Base-by-base conservation (phyloP, 2,113 vertebrate genomes). In the Haemorhous mexicanus region DNA sequence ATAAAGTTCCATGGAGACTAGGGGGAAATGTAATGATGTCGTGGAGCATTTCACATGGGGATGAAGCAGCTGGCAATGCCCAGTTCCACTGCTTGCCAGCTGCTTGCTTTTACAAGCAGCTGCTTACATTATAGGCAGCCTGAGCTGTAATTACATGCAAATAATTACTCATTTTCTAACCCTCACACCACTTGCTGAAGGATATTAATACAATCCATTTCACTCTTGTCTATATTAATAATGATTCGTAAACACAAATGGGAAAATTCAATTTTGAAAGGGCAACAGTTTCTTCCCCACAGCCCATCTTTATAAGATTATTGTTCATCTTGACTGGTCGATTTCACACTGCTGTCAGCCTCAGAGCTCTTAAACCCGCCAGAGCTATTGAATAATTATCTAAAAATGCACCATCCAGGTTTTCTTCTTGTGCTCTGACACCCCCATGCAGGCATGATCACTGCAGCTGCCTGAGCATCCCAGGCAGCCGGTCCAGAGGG, bases 161-260 rank as follows among this genome's bases (percentile, higher is more conserved):
- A 89, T 64, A 39, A 55, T 72, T 52, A 79, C 30, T 75, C 14
- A 72, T 84, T 94, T 95, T 32, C 61, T 52, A 55, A 18, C 35
- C 62, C 61, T 86, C 7, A 0, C 46, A 84, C 37, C 41, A 39
- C 50, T 90, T 88, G 73, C 72, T 68, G 52, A 77, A 89, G 24
- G 43, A 72, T 89, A 78, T 89, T 84, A 92, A 59, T 93, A 68
- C 47, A 89, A 90, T 88, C 47, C 35, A 53, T 95, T 94, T 94
- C 19, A 52, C 10, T 94, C 33, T 53, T 87, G 24, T 76, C 68
- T 78, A 5, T 61, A 63, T 56, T 75, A 95, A 68, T 75, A 82
- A 73, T n/a, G 15, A 6, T 52, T 53, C 58, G 18, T 66, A 95
- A 94, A 87, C 72, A 90, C 41, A 87, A 84, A 72, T 43, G 44